Evolutionary conservation across 2,888 invertebrate genomes (phyloP), one percentile per base, ranked within the genome.

Genomic region (Eupithecia subfuscata): DNA sequence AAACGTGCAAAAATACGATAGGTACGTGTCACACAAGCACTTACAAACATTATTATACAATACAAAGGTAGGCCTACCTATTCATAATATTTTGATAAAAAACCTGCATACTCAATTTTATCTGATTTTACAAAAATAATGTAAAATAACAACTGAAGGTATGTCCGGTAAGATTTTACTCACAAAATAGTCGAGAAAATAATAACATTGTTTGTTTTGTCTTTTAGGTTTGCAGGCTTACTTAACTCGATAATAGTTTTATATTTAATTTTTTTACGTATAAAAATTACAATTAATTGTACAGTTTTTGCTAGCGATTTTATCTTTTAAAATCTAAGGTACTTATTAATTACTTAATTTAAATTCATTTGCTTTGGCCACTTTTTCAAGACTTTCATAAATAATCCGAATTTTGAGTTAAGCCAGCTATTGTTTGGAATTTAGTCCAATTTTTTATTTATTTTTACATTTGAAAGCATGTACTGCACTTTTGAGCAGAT

Each of bases 271-370:
- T 9, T 25, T 45, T 69, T 78, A 77, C 70, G 81, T 81, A 82
- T 76, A 81, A 82, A 82, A 56, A 56, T 56, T 56, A 72, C 82
- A 83, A 22, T 40, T 37, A 37, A 80, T 77, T 80, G 78, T 80
- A 82, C 77, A 78, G 65, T 64, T 78, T 70, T 52, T 75, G 74
- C 82, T 80, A 82, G 82, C 80, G 77, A 71, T 69, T 76, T 80
- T 74, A 75, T 70, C 56, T 64, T 78, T 78, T 69, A 78, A 78
- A 68, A 43, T 68, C 43, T 68, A 68, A 40, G 12, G 6, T 14
- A 52, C 68, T 74, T 74, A 76, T 30, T 48, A 43, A 63, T 30
- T 40, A 40, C 68, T 70, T 73, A 69, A 43, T 56, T 69, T 65
- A 72, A 75, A 75, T 75, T 75, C 68, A 64, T 75, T 70, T 72